Evolutionary conservation across 2,888 invertebrate species (phyloP), one percentile per base, ranked within the genome.

Genomic region (Coleophora flavipennella): DNA sequence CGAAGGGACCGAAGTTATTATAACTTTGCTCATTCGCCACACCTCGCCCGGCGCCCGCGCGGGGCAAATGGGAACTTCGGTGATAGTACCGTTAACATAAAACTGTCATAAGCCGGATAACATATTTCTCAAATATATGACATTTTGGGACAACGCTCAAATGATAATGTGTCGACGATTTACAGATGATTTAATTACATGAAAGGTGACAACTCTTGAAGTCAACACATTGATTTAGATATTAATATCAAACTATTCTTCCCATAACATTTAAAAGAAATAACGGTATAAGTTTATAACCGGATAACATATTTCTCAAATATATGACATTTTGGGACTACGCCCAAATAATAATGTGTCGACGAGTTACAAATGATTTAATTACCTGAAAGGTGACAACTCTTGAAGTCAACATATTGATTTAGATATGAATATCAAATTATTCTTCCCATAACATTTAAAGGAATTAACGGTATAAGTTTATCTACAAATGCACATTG

Each of bases 1-100:
- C 57, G 62, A 68, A 65, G 63, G 63, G 59, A 63, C 52, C 55
- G 64, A 72, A 79, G 66, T 79, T 78, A 79, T 77, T 77, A 79
- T 73, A 80, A 81, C 72, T 81, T 79, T 63, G 65, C 69, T 72
- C 75, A 66, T 77, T 73, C 68, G 62, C 67, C 68, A 66, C 70
- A 74, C 75, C 71, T 76, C 70, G 67, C 55, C 59, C 62, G 56
- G 62, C 70, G 67, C 55, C 59, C 62, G 56, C 62, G 61, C 61
- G 54, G 56, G 51, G 56, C 59, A 56, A 58, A 64, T 67, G 60
- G 53, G 59, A 67, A 68, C 64, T 67, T 74, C 74, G 69, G 75
- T 69, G 71, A 68, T 62, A 59, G 60, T 57, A 53, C 55, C 51
- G 62, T 59, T 57, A 60, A 66, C 63, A 67, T 55, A 55, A 60